Base-by-base conservation (phyloP, 1,140 invertebrate species). In the Papilio machaon region DNA sequence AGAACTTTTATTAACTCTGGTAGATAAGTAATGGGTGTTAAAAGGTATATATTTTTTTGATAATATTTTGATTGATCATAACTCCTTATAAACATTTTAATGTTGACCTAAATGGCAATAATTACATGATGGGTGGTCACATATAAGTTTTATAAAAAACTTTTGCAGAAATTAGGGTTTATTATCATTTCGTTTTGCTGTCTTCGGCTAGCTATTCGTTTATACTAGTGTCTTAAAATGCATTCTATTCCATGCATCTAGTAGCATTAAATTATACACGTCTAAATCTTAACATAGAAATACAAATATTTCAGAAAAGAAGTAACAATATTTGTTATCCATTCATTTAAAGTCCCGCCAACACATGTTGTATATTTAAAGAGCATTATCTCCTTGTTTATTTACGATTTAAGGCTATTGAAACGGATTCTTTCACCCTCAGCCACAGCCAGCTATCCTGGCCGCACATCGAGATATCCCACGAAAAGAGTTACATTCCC, bases 321-420 rank as follows among this genome's bases (percentile, higher is more conserved):
- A 64, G 19, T 30, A 64, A 64, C 60, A 64, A 30, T 64, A 10
- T 5, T 30, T 13, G 60, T 60, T 60, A 23, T 0, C 3, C 10
- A 23, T 64, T 64, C 13, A 64, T 64, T 64, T 64, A 64, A 64
- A 64, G 2, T 30, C 60, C 60, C 23, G 60, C 60, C 60, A 64
- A 64, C 60, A 64, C 23, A 64, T 64, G 58, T 23, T 60, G 70
- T 73, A 73, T 73, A 46, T 73, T 46, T 46, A 73, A 64, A 64
- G 3, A 30, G 8, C 23, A 30, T 70, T 46, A 43, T 30, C 35
- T 15, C 15, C 49, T 75, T 75, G 73, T 75, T 75, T 46, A 30
- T 75, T 75, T 75, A 49, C 49, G 73, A 75, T 75, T 75, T 30
- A 47, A 75, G 43, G 73, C 46, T n/a, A 75, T 75, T 49, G 19